Conservation (phyloP, 2,888 invertebrate genomes). For the Esperia sulphurella region DNA sequence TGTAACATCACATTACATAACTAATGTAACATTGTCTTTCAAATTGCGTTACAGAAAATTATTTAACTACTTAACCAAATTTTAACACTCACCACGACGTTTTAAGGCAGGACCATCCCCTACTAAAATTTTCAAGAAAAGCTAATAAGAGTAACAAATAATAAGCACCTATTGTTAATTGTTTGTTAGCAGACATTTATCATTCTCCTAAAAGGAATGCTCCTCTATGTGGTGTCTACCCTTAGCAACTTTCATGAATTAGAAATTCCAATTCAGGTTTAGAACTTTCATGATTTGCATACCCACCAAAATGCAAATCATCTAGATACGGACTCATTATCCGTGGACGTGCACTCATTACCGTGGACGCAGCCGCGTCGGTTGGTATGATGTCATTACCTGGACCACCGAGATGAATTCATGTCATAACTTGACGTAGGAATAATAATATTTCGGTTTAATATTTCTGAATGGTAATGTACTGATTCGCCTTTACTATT, state of each 20-base stretch:
- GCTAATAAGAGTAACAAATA: too few relatives aligned
- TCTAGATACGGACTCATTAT: conserved; percentile 4
- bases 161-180: too few relatives aligned
- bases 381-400: conserved; percentile 9
- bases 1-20: too few relatives aligned
- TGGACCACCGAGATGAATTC: conserved; percentile 5
- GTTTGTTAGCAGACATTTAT: background rate
- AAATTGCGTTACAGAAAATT: too few relatives aligned
- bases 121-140: too few relatives aligned
- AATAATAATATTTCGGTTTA: too few relatives aligned
- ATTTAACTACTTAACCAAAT: too few relatives aligned
- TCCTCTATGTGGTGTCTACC: background rate
- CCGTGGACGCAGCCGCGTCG: conserved; percentile 1
- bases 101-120: too few relatives aligned
- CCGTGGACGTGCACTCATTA: conserved; percentile 9
- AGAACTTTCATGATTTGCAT: conserved; percentile 6
- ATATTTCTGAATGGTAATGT: too few relatives aligned
- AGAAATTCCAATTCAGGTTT: background rate
- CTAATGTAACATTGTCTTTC: too few relatives aligned
- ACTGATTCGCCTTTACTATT: too few relatives aligned
- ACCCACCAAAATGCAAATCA: conserved; percentile 9
- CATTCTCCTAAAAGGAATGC: background rate
- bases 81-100: too few relatives aligned
- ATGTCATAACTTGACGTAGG: background rate
- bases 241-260: background rate